Conservation (phyloP, 2,888 invertebrate genomes). For the Pseudococcus longispinus region DNA sequence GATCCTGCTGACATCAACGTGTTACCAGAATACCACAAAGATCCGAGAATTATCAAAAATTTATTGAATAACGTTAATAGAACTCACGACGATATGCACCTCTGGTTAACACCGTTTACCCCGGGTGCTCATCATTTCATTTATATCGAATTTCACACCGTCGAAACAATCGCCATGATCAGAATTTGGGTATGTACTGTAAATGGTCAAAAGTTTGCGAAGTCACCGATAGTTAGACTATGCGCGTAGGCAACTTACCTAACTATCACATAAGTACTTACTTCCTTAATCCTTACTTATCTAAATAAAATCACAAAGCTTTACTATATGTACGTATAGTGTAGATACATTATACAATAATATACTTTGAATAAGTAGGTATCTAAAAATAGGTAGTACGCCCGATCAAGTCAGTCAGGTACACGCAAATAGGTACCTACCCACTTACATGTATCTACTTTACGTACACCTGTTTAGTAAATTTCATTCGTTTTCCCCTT, state of each 20-base stretch:
- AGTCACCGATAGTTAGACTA: not conserved
- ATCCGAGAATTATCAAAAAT: constrained; percentile 71
- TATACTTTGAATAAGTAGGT: too few species aligned
- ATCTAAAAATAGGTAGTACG: too few species aligned
- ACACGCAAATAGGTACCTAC: not conserved
- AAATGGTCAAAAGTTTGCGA: not conserved
- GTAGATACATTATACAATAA: too few species aligned
- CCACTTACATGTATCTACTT: not conserved
- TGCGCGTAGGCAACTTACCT: too few species aligned
- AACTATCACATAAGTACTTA: too few species aligned
- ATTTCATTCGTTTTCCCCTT: not conserved
- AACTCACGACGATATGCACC: constrained; percentile 78
- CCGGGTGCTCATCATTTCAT: constrained; percentile 70
- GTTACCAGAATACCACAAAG: constrained; percentile 72
- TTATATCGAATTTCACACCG: constrained; percentile 67
- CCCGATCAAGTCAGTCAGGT: too few species aligned
- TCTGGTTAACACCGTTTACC: constrained; percentile 76
- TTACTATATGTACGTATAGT: too few species aligned
- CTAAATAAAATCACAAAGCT: too few species aligned
- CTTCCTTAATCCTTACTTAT: too few species aligned
- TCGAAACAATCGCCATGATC: constrained; percentile 69
- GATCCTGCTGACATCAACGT: constrained; percentile 70
- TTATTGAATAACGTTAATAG: constrained; percentile 75
- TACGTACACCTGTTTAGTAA: not conserved
- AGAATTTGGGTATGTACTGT: constrained; percentile 75